Base-by-base conservation (phyloP, 2,888 invertebrate genomes). In the Linnaemya tessellans region DNA sequence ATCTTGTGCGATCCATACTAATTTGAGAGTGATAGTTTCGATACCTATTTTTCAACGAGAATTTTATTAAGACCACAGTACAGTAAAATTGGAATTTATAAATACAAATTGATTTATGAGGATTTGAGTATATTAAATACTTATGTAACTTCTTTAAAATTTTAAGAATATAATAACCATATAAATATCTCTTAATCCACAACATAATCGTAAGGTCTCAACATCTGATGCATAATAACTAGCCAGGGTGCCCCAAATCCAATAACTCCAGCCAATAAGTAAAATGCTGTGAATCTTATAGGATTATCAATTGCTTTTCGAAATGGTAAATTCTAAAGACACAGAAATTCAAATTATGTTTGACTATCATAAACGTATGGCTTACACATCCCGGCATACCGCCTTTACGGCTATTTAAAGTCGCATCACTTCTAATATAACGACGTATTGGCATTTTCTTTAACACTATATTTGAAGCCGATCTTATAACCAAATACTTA, bases 181-280 rank as follows among this genome's bases (percentile, higher is more conserved):
- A 22, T 1, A 22, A 54, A 13, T 22, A 13, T 15, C n/a, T 18
- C 2, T 35, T 78, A 68, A n/a, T 80, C 80, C 54, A 80, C 71
- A n/a, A 35, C 71, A 77, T 81, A 81, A 78, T 84, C 84, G 58
- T 84, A 84, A 0, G 84, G 84, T 51, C 81, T 78, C 43, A 81
- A 64, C 86, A 86, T 74, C 83, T 84, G 70, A 83, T 73, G 83
- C 87, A 84, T 85, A 18, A 87, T n/a, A 9, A 90, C 87, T 15
- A 91, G 49, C 60, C 81, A 89, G 0, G 90, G 90, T 67, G 91
- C 87, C 15, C 90, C 91, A 54, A 90, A 90, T 7, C 90, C 90
- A 35, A 89, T 0, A 20, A 81, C 71, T 11, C 90, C 91, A 4
- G 81, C 49, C 7, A 90, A 15, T 0, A 86, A 8, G 67, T 74